Evolutionary conservation across 1,140 invertebrate genomes (phyloP), one percentile per base, ranked within the genome.

Genomic region (Tribolium madens): DNA sequence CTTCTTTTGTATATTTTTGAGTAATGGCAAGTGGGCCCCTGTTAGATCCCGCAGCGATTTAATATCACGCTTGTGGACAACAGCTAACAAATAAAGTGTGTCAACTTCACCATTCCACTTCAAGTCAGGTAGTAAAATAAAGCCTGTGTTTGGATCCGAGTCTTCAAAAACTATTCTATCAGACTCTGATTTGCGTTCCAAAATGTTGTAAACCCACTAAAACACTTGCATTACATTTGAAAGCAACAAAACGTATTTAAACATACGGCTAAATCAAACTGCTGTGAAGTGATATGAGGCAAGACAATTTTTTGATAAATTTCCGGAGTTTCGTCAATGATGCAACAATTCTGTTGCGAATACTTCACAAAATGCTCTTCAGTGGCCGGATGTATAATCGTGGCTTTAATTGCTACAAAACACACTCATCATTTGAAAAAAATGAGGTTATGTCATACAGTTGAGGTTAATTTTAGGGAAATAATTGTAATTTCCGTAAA

Each of bases 151-250:
- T 26, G 91, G 87, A 87, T 97, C 92, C 6, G 87, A 80, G 87
- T 98, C 96, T 85, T 98, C 94, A 84, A 89, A 93, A 3, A 98
- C 88, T 53, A 99, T 93, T 79, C 93, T 90, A 18, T 98, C 97
- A 2, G 87, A 87, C 89, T 99, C 97, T 73, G 91, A 91, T 84
- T 94, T 95, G 79, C 97, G 95, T 46, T 97, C 93, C 6, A 99
- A 85, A 78, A 99, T 97, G 86, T 99, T 99, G 84, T 96, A 95
- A 0, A 99, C 93, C 98, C 97, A 99, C 94, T 98, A 85, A 68
- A 92, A 90, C 78, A 78, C 13, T 18, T 26, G 42, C 71, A 18
- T 50, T 48, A 5, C 3, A 26, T 0, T 21, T 21, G 18, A 3
- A 4, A 26, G 21, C n/a, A n/a, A 70, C 2, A 26, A 33, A 53